A percentile compares a stretch with the other conserved stretches of the same genome.
phyloP scores from a whole-genome alignment of 30 jellyfish, hydroid and myxozoan species.

The Catostylus mosaicus region DNA sequence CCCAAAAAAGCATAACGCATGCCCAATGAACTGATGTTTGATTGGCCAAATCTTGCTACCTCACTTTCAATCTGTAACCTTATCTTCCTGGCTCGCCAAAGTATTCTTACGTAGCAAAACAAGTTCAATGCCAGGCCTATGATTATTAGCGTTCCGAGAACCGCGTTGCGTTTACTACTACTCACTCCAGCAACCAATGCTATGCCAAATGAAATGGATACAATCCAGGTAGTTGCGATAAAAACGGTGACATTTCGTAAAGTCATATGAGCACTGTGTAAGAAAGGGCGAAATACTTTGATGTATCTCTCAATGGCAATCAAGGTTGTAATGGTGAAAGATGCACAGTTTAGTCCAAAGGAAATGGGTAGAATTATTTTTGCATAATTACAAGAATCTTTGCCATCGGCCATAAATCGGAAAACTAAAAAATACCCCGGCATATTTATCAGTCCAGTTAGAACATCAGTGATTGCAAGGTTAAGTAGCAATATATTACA shows the following conservation, averaged over 20 bases:
- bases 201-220: not conserved
- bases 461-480: not conserved
- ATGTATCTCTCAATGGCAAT: conserved; percentile 33
- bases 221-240: not conserved
- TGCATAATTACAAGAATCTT: not conserved
- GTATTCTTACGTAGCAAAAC: conserved; percentile 29
- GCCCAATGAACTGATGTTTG: not conserved
- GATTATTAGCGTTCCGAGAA: not conserved
- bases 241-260: not conserved
- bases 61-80: conserved; percentile 8
- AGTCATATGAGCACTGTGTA: not conserved
- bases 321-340: not conserved
- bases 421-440: conserved; percentile 1
- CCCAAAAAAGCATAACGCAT: conserved; percentile 12
- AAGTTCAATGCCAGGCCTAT: not conserved
- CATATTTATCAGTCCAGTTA: conserved; percentile 3
- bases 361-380: not conserved
- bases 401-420: not conserved
- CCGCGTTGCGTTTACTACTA: not conserved
- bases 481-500: not conserved
- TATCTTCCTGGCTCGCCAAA: conserved; percentile 3
- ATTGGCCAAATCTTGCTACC: conserved; percentile 9
- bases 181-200: not conserved
- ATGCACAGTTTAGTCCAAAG: not conserved
- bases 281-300: conserved; percentile 5